Conservation (phyloP, 1,140 invertebrate genomes). For the Drosophila seguyi region DNA sequence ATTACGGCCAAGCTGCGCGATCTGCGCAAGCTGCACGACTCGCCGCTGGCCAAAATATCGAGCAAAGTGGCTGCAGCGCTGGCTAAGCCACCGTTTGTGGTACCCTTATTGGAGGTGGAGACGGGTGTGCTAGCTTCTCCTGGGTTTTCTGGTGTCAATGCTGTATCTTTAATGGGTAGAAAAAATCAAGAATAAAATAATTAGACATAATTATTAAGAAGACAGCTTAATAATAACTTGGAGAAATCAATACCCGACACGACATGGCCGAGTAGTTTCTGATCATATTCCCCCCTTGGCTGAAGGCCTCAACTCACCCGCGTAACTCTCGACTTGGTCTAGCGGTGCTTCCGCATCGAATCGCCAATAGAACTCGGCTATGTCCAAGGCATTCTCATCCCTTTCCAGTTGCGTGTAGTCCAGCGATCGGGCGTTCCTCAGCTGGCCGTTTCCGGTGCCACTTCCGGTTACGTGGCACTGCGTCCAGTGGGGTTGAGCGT, state of each 20-base stretch:
- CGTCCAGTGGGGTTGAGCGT: conserved; percentile 73
- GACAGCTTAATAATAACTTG: neutral
- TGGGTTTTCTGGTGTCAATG: conserved; percentile 7
- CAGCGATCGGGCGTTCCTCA: conserved; percentile 79
- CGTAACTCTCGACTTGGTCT: conserved; percentile 64
- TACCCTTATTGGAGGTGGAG: neutral
- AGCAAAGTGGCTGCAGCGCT: conserved; percentile 61
- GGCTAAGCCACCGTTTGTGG: conserved; percentile 12
- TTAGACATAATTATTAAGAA: neutral
- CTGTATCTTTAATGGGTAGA: conserved; percentile 50
- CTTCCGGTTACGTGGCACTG: conserved; percentile 60
- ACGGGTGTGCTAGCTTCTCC: conserved; percentile 27
- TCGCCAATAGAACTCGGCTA: conserved; percentile 83
- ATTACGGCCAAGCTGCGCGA: conserved; percentile 91
- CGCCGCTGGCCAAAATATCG: conserved; percentile 83
- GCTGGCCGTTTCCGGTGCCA: conserved; percentile 51
- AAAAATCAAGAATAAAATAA: neutral
- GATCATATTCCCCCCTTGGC: neutral
- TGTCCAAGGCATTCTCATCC: conserved; percentile 79
- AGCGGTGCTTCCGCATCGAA: conserved; percentile 76
- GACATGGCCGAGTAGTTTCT: conserved; percentile 31
- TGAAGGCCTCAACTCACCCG: conserved; percentile 57
- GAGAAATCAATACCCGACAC: neutral
- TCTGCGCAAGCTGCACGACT: conserved; percentile 89
- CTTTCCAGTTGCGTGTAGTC: conserved; percentile 76